Percentiles rank a stretch among this genome's conserved stretches.
Evolutionary conservation across 2,888 invertebrate genomes (phyloP).

Genomic region (Drosophila dives): DNA sequence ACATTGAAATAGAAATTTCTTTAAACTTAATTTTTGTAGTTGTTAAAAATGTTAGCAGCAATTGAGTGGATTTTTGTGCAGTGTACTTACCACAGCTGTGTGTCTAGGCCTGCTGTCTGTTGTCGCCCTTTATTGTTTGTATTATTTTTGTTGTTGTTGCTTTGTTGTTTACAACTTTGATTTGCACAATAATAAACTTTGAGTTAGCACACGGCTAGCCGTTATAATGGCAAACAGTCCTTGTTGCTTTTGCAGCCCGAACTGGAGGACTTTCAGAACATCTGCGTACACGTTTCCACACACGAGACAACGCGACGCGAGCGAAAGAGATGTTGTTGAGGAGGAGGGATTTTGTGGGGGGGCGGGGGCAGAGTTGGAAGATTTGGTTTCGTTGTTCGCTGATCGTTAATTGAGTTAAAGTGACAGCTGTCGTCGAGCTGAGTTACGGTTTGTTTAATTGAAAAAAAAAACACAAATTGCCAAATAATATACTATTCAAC

Average conservation of each 20-base stretch:
- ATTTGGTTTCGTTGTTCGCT: constrained; percentile 60
- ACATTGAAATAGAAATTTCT: not conserved
- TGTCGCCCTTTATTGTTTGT: constrained; percentile 4
- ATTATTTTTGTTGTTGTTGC: constrained; percentile 16
- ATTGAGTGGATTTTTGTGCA: not conserved
- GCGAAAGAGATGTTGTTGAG: not conserved
- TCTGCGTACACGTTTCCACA: constrained; percentile 46
- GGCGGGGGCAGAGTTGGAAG: not conserved
- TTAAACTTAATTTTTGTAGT: not conserved
- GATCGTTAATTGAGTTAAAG: constrained; percentile 76
- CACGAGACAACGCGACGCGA: constrained; percentile 20
- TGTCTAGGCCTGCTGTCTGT: constrained; percentile 15
- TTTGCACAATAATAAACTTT: constrained; percentile 67
- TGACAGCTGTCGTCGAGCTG: constrained; percentile 60
- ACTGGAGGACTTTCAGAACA: constrained; percentile 59
- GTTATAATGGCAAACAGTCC: constrained; percentile 58
- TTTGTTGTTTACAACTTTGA: constrained; percentile 36
- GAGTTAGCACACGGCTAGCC: constrained; percentile 48
- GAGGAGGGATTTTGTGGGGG: not conserved
- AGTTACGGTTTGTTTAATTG: constrained; percentile 41
- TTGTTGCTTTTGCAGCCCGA: constrained; percentile 43
- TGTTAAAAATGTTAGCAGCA: not conserved
- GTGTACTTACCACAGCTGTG: constrained; percentile 40
- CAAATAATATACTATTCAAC: constrained; percentile 53
- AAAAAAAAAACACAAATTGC: constrained; percentile 36